Evolutionary conservation across 2,113 vertebrate species (phyloP).

Genomic region (Okapia johnstoni): DNA sequence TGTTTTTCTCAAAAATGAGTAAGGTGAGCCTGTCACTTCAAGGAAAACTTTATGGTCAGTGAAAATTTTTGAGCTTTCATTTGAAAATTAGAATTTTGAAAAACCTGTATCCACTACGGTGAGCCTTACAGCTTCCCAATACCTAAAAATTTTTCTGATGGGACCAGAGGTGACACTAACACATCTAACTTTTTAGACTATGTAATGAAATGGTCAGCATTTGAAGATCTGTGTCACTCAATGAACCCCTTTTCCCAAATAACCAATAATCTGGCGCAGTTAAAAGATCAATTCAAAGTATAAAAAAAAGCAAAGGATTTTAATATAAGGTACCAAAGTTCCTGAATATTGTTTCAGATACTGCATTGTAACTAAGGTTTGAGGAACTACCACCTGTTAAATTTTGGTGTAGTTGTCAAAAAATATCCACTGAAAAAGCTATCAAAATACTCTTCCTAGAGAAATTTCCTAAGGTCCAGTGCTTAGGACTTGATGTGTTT

Average conservation of each 20-base stretch:
- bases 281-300: background rate
- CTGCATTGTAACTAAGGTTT: background rate
- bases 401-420: background rate
- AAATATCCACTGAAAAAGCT: background rate
- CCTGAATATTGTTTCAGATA: background rate
- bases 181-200: background rate
- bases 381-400: background rate
- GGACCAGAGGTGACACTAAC: background rate
- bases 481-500: background rate
- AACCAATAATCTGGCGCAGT: background rate
- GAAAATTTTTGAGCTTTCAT: background rate
- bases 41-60: background rate
- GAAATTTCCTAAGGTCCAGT: background rate
- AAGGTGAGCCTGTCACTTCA: background rate
- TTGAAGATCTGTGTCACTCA: background rate
- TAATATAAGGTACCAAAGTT: background rate
- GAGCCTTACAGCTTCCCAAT: background rate
- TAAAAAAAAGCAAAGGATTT: background rate
- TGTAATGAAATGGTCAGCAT: background rate
- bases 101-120: background rate
- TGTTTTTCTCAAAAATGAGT: background rate
- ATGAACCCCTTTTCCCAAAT: background rate
- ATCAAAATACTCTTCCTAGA: background rate
- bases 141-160: background rate
- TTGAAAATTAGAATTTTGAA: conserved; percentile 23